Evolutionary conservation across 2,888 invertebrate genomes (phyloP), one percentile per base, ranked within the genome.

Genomic region (Scaptomyza flava): DNA sequence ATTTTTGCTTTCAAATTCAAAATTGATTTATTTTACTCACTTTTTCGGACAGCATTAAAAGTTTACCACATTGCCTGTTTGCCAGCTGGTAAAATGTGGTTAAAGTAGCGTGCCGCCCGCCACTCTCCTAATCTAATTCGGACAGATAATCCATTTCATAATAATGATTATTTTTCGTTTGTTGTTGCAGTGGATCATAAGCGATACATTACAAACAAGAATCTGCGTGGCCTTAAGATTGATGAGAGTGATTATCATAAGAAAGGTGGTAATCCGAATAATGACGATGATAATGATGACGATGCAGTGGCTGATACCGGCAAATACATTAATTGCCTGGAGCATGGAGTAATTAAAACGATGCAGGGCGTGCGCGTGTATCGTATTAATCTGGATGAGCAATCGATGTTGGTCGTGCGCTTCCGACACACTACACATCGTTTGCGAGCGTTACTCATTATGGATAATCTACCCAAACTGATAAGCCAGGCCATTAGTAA

Each of bases 381-480:
- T 60, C 81, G 82, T 5, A 48, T 68, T 4, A 41, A 43, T 3
- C 14, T 83, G 6, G 69, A 69, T 3, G 45, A 14, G 2, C 11
- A 46, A 1, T 52, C 75, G 2, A 34, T 89, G 64, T 1, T 89
- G 6, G 70, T 56, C 0, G 71, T 84, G 1, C 63, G 62, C 4
- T 84, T 83, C 8, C 41, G 3, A 7, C 0, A 14, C 1, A 42
- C 53, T 11, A 63, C 70, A 0, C 82, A 83, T 42, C 42, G 53
- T 2, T 54, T 83, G 11, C 66, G 62, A 0, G 60, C 75, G 9
- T 17, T 63, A 0, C n/a, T 87, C 0, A 7, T 47, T 3, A 20
- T 58, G 0, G 47, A 34, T 0, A 0, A 1, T 0, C 46, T 46
- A 1, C 89, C 87, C 1, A 23, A 3, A 0, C 0, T 3, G 0